Evolutionary conservation across 2,113 vertebrate genomes (phyloP).

Genomic region (Promerops cafer): DNA sequence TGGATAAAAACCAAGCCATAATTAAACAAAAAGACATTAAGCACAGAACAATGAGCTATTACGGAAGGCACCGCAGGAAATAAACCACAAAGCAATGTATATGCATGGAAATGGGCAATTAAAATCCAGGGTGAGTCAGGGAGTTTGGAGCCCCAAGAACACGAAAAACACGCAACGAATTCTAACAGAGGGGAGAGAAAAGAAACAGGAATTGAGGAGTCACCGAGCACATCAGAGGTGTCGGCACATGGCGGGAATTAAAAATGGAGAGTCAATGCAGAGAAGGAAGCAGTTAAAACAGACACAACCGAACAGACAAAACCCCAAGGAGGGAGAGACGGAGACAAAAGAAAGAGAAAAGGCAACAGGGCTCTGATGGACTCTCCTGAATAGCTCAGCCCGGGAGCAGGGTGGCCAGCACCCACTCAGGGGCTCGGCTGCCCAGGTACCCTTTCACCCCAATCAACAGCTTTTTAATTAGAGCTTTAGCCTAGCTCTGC

Average conservation of each 20-base stretch:
- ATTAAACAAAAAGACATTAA: slow-evolving; percentile 25
- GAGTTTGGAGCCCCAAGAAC: not conserved
- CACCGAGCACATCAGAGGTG: not conserved
- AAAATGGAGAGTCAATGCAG: not conserved
- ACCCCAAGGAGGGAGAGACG: not conserved
- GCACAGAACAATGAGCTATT: not conserved
- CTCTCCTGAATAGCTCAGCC: slow-evolving; percentile 67
- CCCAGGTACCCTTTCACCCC: not conserved
- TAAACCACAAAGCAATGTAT: not conserved
- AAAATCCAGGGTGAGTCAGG: not conserved
- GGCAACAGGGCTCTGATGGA: not conserved
- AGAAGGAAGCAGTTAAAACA: not conserved
- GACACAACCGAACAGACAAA: not conserved
- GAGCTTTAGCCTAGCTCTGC: not conserved
- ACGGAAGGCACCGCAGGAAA: not conserved
- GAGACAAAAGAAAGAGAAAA: not conserved
- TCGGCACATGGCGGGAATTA: not conserved
- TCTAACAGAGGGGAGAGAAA: not conserved
- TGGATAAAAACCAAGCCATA: not conserved
- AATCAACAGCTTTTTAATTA: not conserved
- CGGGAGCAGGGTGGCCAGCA: not conserved
- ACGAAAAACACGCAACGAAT: not conserved
- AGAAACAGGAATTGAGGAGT: not conserved
- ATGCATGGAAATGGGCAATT: not conserved
- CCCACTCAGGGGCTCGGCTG: not conserved